A percentile compares a stretch with the other conserved stretches of the same genome.
phyloP scores from a whole-genome alignment of 2,113 vertebrate species.

The Dicrurus megarhynchus region DNA sequence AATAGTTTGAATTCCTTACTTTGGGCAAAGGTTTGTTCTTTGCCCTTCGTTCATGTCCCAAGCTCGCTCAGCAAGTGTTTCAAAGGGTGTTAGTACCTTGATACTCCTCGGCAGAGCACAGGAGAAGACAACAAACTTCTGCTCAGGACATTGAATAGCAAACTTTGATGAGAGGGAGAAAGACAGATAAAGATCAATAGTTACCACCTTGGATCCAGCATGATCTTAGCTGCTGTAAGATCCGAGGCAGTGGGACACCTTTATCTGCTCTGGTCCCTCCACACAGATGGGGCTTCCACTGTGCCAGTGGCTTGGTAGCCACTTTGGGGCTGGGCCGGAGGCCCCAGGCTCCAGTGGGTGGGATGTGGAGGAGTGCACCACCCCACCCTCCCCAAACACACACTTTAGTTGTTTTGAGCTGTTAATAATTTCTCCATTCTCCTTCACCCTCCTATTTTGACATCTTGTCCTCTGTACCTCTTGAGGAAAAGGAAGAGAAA shows the following conservation, averaged over 20 bases:
- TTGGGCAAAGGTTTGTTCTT: background rate
- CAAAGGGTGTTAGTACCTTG: background rate
- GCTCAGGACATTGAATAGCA: background rate
- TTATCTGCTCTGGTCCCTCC: background rate
- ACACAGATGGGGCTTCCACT: background rate
- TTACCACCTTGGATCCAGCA: background rate
- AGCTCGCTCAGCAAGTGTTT: background rate
- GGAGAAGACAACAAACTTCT: background rate
- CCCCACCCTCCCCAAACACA: background rate
- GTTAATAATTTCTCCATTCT: background rate
- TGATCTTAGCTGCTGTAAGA: background rate
- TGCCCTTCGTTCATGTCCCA: background rate
- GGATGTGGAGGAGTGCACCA: background rate
- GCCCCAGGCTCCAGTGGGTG: background rate
- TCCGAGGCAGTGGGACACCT: background rate
- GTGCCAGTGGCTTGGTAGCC: background rate
- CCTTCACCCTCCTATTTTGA: background rate
- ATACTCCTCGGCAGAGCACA: background rate
- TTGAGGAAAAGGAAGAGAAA: background rate
- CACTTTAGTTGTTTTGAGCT: background rate
- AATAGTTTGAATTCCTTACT: background rate
- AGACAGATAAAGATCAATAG: background rate
- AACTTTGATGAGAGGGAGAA: background rate
- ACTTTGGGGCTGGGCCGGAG: no score
- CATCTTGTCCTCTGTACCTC: background rate